These are phyloP conservation scores for Torymus aiolomorphi DNA, from an alignment of 2,888 invertebrate species.

Conservation along the genomic window DNA sequence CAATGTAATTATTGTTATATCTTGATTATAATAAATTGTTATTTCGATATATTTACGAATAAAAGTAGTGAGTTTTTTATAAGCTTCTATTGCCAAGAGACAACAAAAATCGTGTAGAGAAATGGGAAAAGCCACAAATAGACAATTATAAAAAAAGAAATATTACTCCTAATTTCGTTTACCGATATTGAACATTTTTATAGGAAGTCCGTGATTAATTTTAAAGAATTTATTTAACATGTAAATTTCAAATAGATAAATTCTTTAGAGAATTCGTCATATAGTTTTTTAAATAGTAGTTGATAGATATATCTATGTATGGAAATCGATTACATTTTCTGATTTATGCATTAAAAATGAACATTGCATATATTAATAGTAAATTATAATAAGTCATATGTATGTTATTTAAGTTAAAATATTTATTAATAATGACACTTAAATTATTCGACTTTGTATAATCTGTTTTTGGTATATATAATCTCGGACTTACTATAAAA, in stretches of 20 bases:
- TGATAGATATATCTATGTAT: no score
- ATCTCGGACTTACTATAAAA: constrained; percentile 15
- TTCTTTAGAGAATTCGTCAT: no score
- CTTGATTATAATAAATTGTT: constrained; percentile 65
- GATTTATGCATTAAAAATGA: no score
- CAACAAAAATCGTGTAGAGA: constrained; percentile 25
- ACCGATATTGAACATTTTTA: no score
- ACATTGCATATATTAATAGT: constrained; percentile 4
- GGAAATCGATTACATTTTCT: no score
- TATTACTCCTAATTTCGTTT: not conserved
- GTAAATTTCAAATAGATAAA: no score
- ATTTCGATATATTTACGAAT: constrained; percentile 65
- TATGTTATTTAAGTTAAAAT: not conserved
- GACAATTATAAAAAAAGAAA: constrained; percentile 1
- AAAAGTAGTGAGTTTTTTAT: constrained; percentile 60
- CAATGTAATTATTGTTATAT: constrained; percentile 63
- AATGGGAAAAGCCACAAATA: constrained; percentile 33
- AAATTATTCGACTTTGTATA: not conserved
- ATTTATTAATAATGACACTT: not conserved
- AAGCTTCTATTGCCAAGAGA: constrained; percentile 57
- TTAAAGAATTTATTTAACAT: no score
- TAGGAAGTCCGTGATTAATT: no score
- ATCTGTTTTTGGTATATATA: not conserved
- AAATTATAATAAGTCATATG: constrained; percentile 4
- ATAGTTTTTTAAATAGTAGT: no score